phyloP scores from a whole-genome alignment of 2,113 vertebrate species.

The Pheucticus melanocephalus region DNA sequence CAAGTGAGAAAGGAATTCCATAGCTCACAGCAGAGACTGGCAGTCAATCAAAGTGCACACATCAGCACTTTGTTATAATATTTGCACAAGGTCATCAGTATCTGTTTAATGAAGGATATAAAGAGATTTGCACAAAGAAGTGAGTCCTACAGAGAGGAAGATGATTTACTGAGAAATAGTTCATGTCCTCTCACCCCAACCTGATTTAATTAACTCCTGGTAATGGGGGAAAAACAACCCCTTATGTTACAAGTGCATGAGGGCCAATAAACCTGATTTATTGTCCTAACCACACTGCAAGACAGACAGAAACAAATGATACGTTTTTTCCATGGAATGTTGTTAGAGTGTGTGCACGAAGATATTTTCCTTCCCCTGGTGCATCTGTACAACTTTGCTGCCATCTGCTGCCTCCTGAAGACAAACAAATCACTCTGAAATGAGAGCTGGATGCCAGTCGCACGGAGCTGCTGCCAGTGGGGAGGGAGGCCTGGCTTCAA shows the following conservation, averaged over 20 bases:
- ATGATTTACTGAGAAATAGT: not conserved
- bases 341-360: not conserved
- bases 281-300: not conserved
- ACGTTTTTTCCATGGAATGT: constrained; percentile 41
- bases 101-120: not conserved
- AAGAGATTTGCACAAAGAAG: not conserved
- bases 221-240: not conserved
- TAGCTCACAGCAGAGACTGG: not conserved
- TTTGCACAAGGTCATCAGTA: not conserved
- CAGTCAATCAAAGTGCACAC: not conserved
- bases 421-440: constrained; percentile 44
- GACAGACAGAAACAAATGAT: constrained; percentile 56
- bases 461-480: not conserved
- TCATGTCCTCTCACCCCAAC: not conserved
- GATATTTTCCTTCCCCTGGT: constrained; percentile 39
- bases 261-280: constrained; percentile 39
- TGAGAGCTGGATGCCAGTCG: constrained; percentile 20
- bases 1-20: not conserved
- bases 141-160: not conserved
- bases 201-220: not conserved
- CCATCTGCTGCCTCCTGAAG: constrained; percentile 68
- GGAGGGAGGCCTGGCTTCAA: not conserved
- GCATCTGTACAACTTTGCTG: constrained; percentile 69
- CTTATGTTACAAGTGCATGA: not conserved
- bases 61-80: not conserved